These are phyloP conservation scores for Aphrocallistes beatrix DNA, from an alignment of 37 sponge, comb jelly and placozoan genomes.

Conservation along the genomic window DNA sequence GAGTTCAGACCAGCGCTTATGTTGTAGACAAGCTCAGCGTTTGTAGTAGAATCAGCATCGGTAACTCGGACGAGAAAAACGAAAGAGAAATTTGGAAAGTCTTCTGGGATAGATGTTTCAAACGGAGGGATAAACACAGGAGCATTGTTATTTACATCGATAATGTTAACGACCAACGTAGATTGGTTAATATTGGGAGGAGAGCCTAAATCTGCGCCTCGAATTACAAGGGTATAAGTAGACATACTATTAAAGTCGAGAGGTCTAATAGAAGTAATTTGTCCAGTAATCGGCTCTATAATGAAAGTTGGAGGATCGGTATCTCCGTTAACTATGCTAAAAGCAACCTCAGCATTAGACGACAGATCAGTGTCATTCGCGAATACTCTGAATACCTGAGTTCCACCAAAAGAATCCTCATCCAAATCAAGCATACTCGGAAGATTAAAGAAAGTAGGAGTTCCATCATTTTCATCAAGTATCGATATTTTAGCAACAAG, in stretches of 20 bases:
- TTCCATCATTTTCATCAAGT: not conserved
- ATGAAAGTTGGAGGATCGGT: not conserved
- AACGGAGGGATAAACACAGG: constrained; percentile 18
- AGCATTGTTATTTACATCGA: constrained; percentile 31
- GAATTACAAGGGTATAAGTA: not conserved
- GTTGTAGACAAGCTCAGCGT: not conserved
- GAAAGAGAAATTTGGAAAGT: not conserved
- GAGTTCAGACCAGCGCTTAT: not conserved
- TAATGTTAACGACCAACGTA: constrained; percentile 25
- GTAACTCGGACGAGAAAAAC: constrained; percentile 11
- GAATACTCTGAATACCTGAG: not conserved
- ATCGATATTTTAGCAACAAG: not conserved
- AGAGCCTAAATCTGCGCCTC: constrained; percentile 33
- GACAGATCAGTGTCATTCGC: not conserved
- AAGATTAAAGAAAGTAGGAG: not conserved
- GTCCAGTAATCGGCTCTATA: not conserved
- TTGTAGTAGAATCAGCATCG: not conserved
- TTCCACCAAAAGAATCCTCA: not conserved
- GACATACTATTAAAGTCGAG: not conserved
- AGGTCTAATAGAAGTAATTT: not conserved
- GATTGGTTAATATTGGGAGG: constrained; percentile 23
- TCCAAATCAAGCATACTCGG: not conserved
- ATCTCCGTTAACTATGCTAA: not conserved
- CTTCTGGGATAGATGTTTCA: constrained; percentile 13
- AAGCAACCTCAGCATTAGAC: not conserved